A percentile compares a stretch with the other conserved stretches of the same genome.
phyloP scores from a whole-genome alignment of 1,140 invertebrate species.

The Rhagoletis zephyria region DNA sequence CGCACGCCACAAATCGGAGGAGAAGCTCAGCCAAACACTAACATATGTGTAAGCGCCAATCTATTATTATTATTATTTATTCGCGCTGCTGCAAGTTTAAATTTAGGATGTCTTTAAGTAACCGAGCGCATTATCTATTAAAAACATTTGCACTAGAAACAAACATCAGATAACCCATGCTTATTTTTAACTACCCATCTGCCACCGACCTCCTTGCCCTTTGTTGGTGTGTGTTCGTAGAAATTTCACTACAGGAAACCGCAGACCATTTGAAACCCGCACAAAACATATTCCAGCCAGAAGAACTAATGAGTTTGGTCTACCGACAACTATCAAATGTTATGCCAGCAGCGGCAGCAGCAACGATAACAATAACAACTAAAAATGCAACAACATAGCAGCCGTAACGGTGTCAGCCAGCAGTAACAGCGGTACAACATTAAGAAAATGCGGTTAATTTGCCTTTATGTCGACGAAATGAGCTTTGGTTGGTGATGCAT shows the following conservation, averaged over 20 bases:
- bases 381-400: not conserved
- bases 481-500: conserved; percentile 56
- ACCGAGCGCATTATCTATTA: not conserved
- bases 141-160: conserved; percentile 52
- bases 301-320: conserved; percentile 58
- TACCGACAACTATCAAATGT: conserved; percentile 54
- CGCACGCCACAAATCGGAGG: too few relatives aligned
- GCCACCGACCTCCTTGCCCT: not conserved
- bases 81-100: too few relatives aligned
- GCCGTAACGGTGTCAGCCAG: not conserved
- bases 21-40: too few relatives aligned
- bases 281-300: conserved; percentile 47
- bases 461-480: conserved; percentile 66
- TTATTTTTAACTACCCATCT: not conserved
- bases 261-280: conserved; percentile 42
- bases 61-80: too few relatives aligned
- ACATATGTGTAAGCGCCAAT: too few relatives aligned
- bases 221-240: not conserved
- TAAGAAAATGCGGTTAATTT: conserved; percentile 70
- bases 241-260: conserved; percentile 2
- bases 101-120: not conserved
- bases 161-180: conserved; percentile 3
- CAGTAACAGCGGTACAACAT: conserved; percentile 28
- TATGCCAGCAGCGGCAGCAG: conserved; percentile 29
- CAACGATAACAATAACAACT: not conserved